Conservation (phyloP, 2,888 invertebrate species). For the Alsophila aescularia region DNA sequence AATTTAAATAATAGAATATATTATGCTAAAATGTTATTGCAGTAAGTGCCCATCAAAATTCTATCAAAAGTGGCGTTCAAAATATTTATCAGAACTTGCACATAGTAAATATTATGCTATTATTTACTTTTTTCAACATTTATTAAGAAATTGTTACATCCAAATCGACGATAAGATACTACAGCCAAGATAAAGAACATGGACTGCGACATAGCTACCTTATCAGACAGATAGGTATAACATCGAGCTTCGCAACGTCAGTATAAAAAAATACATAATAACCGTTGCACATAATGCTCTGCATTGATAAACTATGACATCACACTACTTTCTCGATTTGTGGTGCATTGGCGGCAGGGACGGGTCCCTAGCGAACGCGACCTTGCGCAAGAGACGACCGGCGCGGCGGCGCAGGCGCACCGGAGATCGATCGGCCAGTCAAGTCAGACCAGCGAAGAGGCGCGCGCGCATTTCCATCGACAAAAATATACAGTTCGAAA, state of each 20-base stretch:
- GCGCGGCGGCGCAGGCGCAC: slow-evolving; percentile 35
- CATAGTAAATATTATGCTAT: no score
- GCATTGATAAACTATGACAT: slow-evolving; percentile 56
- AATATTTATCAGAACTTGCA: no score
- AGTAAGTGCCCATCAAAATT: no score
- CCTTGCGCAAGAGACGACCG: slow-evolving; percentile 64
- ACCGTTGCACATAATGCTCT: slow-evolving; percentile 31
- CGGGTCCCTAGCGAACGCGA: slow-evolving; percentile 51
- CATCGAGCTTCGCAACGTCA: background rate
- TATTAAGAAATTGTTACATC: background rate
- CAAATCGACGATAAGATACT: background rate
- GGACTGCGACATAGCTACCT: background rate
- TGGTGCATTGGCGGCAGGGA: slow-evolving; percentile 54
- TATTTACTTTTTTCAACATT: no score
- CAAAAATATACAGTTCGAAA: background rate
- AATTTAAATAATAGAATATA: no score
- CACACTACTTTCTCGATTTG: slow-evolving; percentile 64
- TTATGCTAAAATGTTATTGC: no score
- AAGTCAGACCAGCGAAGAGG: slow-evolving; percentile 41
- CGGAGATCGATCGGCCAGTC: slow-evolving; percentile 41
- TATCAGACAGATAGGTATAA: background rate
- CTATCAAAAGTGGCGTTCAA: no score
- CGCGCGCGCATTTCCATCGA: slow-evolving; percentile 44
- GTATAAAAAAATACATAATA: background rate
- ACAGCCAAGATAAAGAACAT: background rate